Conservation (phyloP, 1,140 invertebrate species). For the Drosophila arizonae region DNA sequence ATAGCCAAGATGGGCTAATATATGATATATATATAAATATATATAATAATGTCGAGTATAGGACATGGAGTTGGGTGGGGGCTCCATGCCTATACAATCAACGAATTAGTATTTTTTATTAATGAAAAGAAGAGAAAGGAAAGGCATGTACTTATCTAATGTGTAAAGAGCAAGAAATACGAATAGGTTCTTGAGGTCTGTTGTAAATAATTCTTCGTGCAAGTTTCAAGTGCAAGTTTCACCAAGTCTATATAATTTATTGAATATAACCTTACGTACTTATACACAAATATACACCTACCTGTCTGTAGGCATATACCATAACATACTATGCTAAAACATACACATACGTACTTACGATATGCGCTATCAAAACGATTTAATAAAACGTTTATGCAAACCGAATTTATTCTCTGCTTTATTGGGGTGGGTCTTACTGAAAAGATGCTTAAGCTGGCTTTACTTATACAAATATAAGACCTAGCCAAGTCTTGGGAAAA, state of each 20-base stretch:
- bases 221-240: slow-evolving; percentile 36
- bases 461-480: no score
- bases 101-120: slow-evolving; percentile 60
- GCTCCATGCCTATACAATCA: slow-evolving; percentile 21
- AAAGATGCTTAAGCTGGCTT: no score
- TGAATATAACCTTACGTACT: slow-evolving; percentile 43
- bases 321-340: slow-evolving; percentile 7
- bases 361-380: slow-evolving; percentile 60
- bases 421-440: no score
- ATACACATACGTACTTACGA: slow-evolving; percentile 45
- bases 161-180: slow-evolving; percentile 18
- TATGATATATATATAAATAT: background rate
- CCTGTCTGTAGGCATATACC: background rate
- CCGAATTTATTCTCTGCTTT: no score
- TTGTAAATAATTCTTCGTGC: slow-evolving; percentile 73
- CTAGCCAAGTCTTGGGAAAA: no score
- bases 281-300: slow-evolving; percentile 3
- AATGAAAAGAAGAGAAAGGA: background rate
- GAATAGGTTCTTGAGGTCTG: slow-evolving; percentile 39
- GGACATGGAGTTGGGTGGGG: background rate
- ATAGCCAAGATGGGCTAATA: background rate
- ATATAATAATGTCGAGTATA: no score
- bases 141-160: slow-evolving; percentile 53
- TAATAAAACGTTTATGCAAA: slow-evolving; percentile 50
- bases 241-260: slow-evolving; percentile 69